Conservation (phyloP, 2,888 invertebrate genomes). For the Ichneumoninae sp. region DNA sequence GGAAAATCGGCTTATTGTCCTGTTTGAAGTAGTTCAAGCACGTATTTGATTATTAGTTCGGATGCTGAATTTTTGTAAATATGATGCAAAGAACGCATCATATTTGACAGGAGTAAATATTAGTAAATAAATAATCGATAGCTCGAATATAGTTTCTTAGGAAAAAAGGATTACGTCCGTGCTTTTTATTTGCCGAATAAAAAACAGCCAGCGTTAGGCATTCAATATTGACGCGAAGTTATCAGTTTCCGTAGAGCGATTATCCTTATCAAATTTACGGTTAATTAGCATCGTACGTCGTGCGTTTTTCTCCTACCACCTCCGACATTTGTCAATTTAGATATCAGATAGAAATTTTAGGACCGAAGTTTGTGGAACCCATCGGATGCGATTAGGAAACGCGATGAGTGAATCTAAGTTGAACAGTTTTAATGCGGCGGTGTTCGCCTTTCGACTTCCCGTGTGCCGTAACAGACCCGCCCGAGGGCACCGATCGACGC, state of each 20-base stretch:
- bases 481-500: slow-evolving; percentile 55
- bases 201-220: not conserved
- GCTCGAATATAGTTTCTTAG: not conserved
- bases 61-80: too few relatives aligned
- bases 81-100: too few relatives aligned
- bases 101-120: too few relatives aligned
- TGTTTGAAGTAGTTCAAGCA: not conserved
- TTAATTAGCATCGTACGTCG: not conserved
- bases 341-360: not conserved
- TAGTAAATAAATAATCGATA: too few relatives aligned
- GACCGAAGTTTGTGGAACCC: not conserved
- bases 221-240: not conserved
- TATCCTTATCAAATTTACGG: not conserved
- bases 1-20: not conserved
- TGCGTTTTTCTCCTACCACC: not conserved
- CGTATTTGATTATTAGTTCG: too few relatives aligned
- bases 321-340: not conserved
- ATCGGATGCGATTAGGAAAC: not conserved
- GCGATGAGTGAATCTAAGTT: slow-evolving; percentile 22
- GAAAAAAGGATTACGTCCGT: not conserved
- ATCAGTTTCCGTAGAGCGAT: not conserved
- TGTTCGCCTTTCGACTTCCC: slow-evolving; percentile 47
- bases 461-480: slow-evolving; percentile 59
- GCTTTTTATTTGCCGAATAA: not conserved
- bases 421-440: slow-evolving; percentile 2